These are phyloP conservation scores for Rhagium mordax DNA, from an alignment of 2,888 invertebrate species.

Conservation along the genomic window DNA sequence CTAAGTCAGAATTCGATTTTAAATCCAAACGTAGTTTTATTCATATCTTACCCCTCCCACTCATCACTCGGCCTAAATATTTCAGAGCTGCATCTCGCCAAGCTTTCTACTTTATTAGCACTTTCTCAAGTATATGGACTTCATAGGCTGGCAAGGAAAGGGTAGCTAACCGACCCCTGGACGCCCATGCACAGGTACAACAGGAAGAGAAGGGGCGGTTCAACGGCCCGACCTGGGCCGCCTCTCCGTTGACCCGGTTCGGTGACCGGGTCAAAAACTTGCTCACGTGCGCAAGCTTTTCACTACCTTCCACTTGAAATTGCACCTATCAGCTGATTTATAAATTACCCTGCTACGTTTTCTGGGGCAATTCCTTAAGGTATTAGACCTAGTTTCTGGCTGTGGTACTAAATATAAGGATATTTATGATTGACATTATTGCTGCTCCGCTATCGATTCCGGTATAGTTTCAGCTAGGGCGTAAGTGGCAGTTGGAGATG, in stretches of 20 bases:
- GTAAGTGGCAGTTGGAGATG: too few relatives aligned
- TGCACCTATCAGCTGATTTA: conserved; percentile 61
- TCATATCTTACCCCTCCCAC: too few relatives aligned
- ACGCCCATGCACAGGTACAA: conserved; percentile 15
- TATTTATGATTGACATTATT: conserved; percentile 17
- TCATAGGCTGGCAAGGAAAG: not conserved
- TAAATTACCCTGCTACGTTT: conserved; percentile 47
- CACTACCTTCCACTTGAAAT: conserved; percentile 52
- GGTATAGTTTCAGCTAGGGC: too few relatives aligned
- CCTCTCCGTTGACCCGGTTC: conserved; percentile 62
- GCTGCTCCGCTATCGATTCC: not conserved
- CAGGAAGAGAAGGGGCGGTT: conserved; percentile 45
- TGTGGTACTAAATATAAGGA: not conserved
- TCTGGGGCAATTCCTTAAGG: conserved; percentile 36
- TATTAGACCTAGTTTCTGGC: conserved; percentile 16
- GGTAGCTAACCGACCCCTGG: not conserved
- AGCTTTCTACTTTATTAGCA: not conserved
- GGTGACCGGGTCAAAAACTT: conserved; percentile 60
- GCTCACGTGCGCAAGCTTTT: conserved; percentile 54
- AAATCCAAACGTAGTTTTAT: too few relatives aligned
- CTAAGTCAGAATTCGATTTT: too few relatives aligned
- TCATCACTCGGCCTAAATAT: too few relatives aligned
- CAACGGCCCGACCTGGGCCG: conserved; percentile 63
- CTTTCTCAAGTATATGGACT: not conserved
- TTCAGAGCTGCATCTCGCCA: too few relatives aligned